phyloP scores from a whole-genome alignment of 2,797 vertebrate genomes.

The Rhinella marina region DNA sequence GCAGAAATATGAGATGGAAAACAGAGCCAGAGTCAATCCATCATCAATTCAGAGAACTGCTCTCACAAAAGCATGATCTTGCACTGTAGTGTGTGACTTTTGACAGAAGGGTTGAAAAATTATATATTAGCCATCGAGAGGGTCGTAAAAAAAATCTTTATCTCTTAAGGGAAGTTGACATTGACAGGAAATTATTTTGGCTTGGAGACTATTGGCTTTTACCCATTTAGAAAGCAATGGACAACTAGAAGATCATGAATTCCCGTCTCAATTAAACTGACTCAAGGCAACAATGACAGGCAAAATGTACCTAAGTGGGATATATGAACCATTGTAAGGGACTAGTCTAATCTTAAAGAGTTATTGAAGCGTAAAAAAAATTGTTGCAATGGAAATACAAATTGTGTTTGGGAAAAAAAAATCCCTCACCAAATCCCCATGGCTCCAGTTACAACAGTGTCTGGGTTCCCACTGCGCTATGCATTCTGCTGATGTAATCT shows the following conservation, averaged over 20 bases:
- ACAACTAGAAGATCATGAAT: conserved; percentile 7
- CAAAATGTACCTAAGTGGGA: not conserved
- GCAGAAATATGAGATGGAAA: conserved; percentile 48
- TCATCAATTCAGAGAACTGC: conserved; percentile 50
- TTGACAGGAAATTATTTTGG: conserved; percentile 32
- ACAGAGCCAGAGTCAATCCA: conserved; percentile 49
- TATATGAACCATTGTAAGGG: not conserved
- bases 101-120: conserved; percentile 47
- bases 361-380: no score
- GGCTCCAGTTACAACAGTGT: no score
- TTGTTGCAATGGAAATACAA: no score
- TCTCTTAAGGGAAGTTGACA: conserved; percentile 40
- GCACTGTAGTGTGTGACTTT: conserved; percentile 41
- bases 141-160: conserved; percentile 29
- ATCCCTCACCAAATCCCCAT: no score
- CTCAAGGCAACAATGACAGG: conserved; percentile 1
- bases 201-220: not conserved
- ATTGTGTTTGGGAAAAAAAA: no score
- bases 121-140: conserved; percentile 25
- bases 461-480: no score
- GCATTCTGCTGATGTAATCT: no score
- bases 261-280: not conserved
- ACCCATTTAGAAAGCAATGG: conserved; percentile 10
- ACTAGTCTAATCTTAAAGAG: not conserved
- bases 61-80: conserved; percentile 56